phyloP scores from a whole-genome alignment of 2,797 vertebrate species.

The Pangasius macronema region DNA sequence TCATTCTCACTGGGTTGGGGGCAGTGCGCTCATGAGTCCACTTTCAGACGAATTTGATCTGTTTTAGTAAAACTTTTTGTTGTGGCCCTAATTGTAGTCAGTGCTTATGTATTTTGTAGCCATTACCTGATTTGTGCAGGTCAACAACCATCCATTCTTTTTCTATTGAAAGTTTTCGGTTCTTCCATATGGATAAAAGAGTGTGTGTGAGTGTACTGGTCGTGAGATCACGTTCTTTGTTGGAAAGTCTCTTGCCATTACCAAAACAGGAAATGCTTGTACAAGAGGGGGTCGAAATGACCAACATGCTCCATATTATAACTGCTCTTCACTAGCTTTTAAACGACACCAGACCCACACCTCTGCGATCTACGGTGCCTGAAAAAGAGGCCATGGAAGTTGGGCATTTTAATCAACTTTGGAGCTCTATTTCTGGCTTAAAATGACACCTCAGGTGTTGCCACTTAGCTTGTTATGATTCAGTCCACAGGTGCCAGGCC shows the following conservation, averaged over 20 bases:
- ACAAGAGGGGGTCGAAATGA: background rate
- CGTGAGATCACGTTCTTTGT: background rate
- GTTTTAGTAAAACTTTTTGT: background rate
- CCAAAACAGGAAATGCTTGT: no score
- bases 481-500: background rate
- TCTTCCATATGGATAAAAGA: background rate
- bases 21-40: background rate
- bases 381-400: background rate
- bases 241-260: no score
- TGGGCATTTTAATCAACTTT: background rate
- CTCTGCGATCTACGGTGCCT: background rate
- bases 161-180: background rate
- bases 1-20: background rate
- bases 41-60: background rate
- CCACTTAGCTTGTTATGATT: background rate
- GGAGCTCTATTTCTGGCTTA: background rate
- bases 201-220: background rate
- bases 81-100: background rate
- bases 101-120: background rate
- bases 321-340: background rate
- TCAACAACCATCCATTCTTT: background rate
- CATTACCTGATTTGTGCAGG: background rate
- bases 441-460: background rate
- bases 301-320: background rate
- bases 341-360: background rate